Evolutionary conservation across 1,140 invertebrate species (phyloP).

Genomic region (Bombus polaris): DNA sequence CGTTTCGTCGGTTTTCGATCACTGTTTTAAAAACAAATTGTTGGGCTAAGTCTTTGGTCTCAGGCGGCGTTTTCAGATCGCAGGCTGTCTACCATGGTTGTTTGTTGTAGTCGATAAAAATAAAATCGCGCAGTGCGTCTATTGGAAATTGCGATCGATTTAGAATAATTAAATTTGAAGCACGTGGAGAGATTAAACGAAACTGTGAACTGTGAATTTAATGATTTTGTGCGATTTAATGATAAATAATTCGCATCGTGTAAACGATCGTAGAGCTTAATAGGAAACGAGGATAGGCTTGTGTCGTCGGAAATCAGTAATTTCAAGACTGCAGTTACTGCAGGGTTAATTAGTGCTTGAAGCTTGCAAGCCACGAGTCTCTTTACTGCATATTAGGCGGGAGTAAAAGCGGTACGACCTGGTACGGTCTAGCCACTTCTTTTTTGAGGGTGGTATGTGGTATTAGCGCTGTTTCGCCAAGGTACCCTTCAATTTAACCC

Average conservation of each 20-base stretch:
- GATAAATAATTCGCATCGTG: neutral
- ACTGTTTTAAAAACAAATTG: neutral
- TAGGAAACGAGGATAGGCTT: slow-evolving; percentile 12
- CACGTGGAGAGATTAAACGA: no score
- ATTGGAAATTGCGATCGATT: no score
- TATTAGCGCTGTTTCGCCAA: slow-evolving; percentile 66
- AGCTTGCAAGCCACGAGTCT: slow-evolving; percentile 53
- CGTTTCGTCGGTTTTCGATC: neutral
- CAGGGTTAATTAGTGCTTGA: slow-evolving; percentile 63
- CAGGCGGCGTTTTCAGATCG: no score
- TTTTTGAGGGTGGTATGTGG: slow-evolving; percentile 63
- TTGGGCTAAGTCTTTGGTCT: neutral
- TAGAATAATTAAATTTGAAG: no score
- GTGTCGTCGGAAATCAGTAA: slow-evolving; percentile 61
- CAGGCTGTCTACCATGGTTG: no score
- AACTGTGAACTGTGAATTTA: no score
- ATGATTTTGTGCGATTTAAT: no score
- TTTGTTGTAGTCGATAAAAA: neutral
- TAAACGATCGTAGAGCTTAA: neutral
- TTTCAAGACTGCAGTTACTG: slow-evolving; percentile 39
- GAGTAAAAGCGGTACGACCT: slow-evolving; percentile 61
- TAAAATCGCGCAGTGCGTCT: neutral
- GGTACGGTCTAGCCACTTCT: slow-evolving; percentile 62
- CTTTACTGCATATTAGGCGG: slow-evolving; percentile 65
- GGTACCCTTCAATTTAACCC: slow-evolving; percentile 63